Evolutionary conservation across 2,113 vertebrate species (phyloP).

Genomic region (Rissa tridactyla): DNA sequence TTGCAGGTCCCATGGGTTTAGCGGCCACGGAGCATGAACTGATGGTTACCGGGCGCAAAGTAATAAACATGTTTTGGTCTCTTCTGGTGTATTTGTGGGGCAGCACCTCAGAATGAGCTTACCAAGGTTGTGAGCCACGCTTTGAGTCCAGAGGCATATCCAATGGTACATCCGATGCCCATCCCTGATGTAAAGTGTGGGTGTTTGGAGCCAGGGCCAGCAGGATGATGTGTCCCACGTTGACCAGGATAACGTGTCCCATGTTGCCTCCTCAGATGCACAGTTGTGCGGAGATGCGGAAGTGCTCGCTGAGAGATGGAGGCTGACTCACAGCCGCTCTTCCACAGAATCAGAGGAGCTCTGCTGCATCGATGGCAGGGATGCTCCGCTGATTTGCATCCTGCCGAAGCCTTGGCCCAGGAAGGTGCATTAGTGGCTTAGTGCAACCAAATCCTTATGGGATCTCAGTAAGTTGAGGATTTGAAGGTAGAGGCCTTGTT

Average conservation of each 20-base stretch:
- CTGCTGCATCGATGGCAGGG: rapidly evolving
- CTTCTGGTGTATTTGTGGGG: not conserved
- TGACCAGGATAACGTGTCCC: not conserved
- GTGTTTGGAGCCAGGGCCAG: not conserved
- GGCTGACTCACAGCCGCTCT: not conserved
- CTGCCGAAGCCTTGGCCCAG: not conserved
- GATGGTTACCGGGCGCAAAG: not conserved
- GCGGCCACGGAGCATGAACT: not conserved
- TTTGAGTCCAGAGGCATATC: not conserved
- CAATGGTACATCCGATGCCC: not conserved
- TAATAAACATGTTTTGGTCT: not conserved
- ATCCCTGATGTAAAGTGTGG: not conserved
- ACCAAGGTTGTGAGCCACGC: not conserved
- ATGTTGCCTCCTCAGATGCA: not conserved
- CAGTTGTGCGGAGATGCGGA: not conserved
- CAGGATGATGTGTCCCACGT: rapidly evolving
- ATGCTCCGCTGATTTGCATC: not conserved
- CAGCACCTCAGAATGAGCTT: not conserved
- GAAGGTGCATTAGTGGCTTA: not conserved
- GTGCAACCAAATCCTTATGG: not conserved
- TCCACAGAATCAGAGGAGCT: rapidly evolving
- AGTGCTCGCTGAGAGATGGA: not conserved
- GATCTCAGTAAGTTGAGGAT: not conserved
- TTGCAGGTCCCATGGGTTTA: not conserved
- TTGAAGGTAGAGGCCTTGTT: not conserved